These are phyloP conservation scores for Pollimyrus isidori DNA, from an alignment of 2,113 vertebrate genomes.

Conservation along the genomic window DNA sequence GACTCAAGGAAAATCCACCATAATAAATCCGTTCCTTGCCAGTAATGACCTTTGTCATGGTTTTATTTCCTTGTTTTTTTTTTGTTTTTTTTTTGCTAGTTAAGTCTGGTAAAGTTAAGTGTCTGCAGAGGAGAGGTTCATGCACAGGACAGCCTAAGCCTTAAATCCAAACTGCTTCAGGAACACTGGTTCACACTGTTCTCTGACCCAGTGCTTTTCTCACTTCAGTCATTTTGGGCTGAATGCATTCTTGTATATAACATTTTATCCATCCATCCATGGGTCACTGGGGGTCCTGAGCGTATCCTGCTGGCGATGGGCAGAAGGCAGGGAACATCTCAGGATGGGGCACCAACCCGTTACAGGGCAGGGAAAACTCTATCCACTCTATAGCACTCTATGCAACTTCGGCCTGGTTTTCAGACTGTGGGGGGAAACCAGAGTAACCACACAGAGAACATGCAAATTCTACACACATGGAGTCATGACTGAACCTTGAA, in stretches of 20 bases:
- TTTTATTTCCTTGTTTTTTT: not conserved
- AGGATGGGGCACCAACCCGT: not conserved
- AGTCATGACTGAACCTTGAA: not conserved
- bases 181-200: not conserved
- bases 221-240: not conserved
- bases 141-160: not conserved
- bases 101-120: not conserved
- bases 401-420: not conserved
- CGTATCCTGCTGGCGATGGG: not conserved
- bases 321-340: not conserved
- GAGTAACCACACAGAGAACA: not conserved
- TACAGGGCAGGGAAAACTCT: not conserved
- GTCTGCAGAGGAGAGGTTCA: not conserved
- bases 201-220: not conserved
- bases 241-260: not conserved
- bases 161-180: not conserved
- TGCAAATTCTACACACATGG: not conserved
- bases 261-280: not conserved
- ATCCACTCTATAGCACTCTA: too few species aligned
- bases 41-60: not conserved
- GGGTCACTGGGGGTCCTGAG: not conserved
- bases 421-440: not conserved
- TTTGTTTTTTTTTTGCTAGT: not conserved
- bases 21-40: not conserved
- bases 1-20: not conserved